phyloP scores from a whole-genome alignment of 2,113 vertebrate species.

The Aleadryas rufinucha region DNA sequence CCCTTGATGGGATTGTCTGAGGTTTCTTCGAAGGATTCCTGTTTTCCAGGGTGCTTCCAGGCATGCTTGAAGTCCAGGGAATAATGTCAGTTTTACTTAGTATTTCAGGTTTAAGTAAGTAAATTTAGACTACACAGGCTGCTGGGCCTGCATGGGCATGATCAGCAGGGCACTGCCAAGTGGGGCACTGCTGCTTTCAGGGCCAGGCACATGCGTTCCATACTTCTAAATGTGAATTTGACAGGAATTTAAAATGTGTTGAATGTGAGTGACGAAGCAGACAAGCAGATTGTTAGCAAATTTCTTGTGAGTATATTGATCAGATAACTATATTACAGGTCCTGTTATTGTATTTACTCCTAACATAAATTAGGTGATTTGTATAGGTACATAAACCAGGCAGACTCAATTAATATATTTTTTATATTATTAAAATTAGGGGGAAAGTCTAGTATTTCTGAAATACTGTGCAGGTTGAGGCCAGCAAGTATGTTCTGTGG shows the following conservation, averaged over 20 bases:
- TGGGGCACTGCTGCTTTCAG: neutral
- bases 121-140: neutral
- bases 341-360: neutral
- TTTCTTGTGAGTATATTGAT: neutral
- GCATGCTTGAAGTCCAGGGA: neutral
- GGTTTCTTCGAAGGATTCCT: neutral
- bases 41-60: neutral
- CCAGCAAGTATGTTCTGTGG: neutral
- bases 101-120: neutral
- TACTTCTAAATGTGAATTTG: neutral
- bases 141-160: no score
- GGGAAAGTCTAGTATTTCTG: neutral
- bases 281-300: neutral
- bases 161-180: no score
- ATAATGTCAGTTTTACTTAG: no score
- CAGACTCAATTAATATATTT: neutral
- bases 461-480: neutral
- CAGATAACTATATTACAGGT: neutral
- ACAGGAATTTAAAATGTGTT: neutral
- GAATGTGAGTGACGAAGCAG: neutral
- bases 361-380: neutral
- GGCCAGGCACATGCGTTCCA: fast-evolving
- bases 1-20: neutral
- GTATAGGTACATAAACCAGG: neutral
- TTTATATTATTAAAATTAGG: neutral